Percentiles rank a stretch among this genome's conserved stretches.
Conservation (phyloP, 1,140 invertebrate genomes). For the Bradysia coprophila region DNA sequence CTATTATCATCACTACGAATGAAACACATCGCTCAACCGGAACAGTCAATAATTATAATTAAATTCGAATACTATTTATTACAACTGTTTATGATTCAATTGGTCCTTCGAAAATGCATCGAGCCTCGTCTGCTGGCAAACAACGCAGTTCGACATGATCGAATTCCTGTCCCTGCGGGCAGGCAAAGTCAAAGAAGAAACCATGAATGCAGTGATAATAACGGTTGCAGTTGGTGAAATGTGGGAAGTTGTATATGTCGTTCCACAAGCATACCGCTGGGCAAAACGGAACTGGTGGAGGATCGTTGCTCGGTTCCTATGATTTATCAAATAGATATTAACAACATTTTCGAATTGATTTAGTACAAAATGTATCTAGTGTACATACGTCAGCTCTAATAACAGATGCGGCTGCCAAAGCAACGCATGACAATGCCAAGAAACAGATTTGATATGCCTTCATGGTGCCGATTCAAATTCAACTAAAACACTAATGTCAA, state of each 20-base stretch:
- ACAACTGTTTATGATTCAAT: conserved; percentile 10
- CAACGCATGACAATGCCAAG: too few species aligned
- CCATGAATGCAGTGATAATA: neutral
- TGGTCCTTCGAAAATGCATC: neutral
- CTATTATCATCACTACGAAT: too few species aligned
- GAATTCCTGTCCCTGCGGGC: neutral
- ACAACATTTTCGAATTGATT: too few species aligned
- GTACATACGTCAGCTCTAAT: too few species aligned
- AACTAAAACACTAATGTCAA: too few species aligned
- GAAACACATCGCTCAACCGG: too few species aligned
- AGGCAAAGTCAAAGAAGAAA: neutral
- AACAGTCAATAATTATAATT: neutral
- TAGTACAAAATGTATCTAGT: too few species aligned
- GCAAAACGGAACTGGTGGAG: neutral
- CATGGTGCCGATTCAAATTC: too few species aligned
- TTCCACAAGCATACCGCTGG: neutral
- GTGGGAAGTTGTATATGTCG: neutral
- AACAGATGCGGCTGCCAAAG: too few species aligned
- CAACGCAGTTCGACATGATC: neutral
- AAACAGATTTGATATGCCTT: too few species aligned
- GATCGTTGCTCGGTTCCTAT: neutral
- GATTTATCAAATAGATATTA: too few species aligned
- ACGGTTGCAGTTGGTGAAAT: neutral
- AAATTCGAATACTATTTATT: conserved; percentile 5
- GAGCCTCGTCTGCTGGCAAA: neutral